Evolutionary conservation across 2,797 vertebrate species (phyloP), one percentile per base, ranked within the genome.

Genomic region (Gymnocypris eckloni): DNA sequence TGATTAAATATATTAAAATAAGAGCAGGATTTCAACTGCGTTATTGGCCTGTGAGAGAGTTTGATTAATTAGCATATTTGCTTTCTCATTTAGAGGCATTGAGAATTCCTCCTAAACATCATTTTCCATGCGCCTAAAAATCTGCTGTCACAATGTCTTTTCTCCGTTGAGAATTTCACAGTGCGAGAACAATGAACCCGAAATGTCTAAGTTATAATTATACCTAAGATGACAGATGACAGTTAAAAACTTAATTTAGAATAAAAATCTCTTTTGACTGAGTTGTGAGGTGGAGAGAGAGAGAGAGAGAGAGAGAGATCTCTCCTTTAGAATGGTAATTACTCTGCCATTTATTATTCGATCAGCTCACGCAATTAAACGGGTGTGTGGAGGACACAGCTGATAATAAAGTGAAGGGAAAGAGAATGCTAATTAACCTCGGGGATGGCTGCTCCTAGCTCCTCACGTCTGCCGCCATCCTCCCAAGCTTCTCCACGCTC

Each of bases 241-340:
- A 99, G 98, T 99, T 99, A 98, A 99, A 99, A 99, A 99, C 98
- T 99, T 99, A 98, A 99, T 99, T 98, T 98, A 97, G 98, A 99
- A 98, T 98, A 99, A 96, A 99, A 99, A 90, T 89, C 88, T 98
- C 98, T 97, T 99, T 99, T 99, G 97, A 99, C 97, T 97, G 97
- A 99, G 97, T 98, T 98, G 97, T 97, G 97, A 97, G 95, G 96
- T 97, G 98, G 98, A 97, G 97, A 97, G 98, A 99, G 98, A 99
- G 97, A 98, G 98, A 99, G 97, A 48, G 82, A 79, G 98, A 97
- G 97, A 97, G 98, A 99, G 98, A 99, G 97, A 99, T 99, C 98
- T 97, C 97, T 96, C 97, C 98, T 98, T 99, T 99, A 99, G 98
- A 97, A 99, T 99, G 97, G 97, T 99, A 99, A 99, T 99, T 99